A percentile compares a stretch with the other conserved stretches of the same genome.
Evolutionary conservation across 2,888 invertebrate genomes (phyloP).

Genomic region (Trissonchulus latispiculum): DNA sequence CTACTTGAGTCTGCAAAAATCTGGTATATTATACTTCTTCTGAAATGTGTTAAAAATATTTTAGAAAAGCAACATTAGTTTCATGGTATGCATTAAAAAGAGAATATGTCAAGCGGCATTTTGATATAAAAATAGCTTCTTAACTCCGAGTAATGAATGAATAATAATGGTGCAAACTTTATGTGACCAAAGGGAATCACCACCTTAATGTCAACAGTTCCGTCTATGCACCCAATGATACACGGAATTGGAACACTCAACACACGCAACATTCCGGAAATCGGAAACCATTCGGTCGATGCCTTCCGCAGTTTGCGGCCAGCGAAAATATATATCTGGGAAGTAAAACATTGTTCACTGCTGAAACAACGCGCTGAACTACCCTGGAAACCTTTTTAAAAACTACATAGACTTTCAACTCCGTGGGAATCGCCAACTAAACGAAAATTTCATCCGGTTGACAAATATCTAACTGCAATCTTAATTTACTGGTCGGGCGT

Average conservation of each 20-base stretch:
- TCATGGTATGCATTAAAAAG: too few relatives aligned
- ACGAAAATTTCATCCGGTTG: not conserved
- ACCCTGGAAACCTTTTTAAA: not conserved
- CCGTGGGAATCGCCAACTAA: slow-evolving; percentile 8
- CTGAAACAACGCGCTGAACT: not conserved
- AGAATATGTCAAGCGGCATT: too few relatives aligned
- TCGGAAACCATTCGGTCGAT: not conserved
- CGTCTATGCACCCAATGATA: slow-evolving; percentile 4
- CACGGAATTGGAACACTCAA: not conserved
- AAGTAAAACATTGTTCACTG: not conserved
- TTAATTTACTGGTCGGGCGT: not conserved
- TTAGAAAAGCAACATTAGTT: not conserved
- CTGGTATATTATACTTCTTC: too few relatives aligned
- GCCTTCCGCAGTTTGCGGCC: not conserved
- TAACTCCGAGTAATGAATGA: too few relatives aligned
- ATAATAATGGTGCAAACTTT: not conserved
- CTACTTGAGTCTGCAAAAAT: too few relatives aligned
- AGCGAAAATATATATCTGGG: not conserved
- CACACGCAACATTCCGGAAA: not conserved
- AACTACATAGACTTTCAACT: slow-evolving; percentile 3
- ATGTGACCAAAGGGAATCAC: not conserved
- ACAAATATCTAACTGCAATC: not conserved
- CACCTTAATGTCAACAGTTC: not conserved
- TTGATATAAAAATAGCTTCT: too few relatives aligned
- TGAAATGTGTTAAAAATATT: too few relatives aligned